A percentile compares a stretch with the other conserved stretches of the same genome.
Conservation (phyloP, 2,113 vertebrate genomes). For the Vulpes vulpes region DNA sequence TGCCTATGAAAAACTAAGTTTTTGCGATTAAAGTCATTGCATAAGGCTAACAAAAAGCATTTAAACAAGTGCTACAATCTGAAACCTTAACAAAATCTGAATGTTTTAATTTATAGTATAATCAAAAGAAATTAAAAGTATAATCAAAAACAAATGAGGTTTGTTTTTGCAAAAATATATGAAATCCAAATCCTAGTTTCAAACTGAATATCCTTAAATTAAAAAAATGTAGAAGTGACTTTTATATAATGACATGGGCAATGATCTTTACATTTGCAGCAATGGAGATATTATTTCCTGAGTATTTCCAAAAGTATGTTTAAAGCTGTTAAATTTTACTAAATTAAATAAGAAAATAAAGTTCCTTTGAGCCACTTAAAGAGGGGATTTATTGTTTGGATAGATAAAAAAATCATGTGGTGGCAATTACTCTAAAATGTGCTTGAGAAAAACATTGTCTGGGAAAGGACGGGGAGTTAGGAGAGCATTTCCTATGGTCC, state of each 20-base stretch:
- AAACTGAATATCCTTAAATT: background rate
- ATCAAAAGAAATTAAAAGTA: background rate
- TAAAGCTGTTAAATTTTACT: conserved; percentile 14
- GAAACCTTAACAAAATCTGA: background rate
- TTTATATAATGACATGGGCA: background rate
- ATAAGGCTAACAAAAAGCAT: background rate
- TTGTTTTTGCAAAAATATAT: background rate
- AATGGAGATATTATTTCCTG: conserved; percentile 4
- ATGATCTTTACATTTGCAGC: background rate
- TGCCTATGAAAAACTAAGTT: background rate
- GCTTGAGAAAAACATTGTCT: background rate
- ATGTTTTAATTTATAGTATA: conserved; percentile 1
- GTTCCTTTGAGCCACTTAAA: background rate
- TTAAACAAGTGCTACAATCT: background rate
- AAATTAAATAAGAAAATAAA: conserved; percentile 44
- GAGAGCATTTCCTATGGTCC: background rate
- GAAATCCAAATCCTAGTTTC: conserved; percentile 32
- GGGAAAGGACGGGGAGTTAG: background rate
- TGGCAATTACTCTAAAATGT: background rate
- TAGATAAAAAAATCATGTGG: background rate
- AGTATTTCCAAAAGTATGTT: conserved; percentile 2
- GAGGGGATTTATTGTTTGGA: background rate
- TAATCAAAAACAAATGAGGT: background rate
- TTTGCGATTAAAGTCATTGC: conserved; percentile 25
- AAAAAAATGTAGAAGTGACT: background rate